These are phyloP conservation scores for Drosophila fulvimacula DNA, from an alignment of 2,888 invertebrate genomes.

Conservation along the genomic window DNA sequence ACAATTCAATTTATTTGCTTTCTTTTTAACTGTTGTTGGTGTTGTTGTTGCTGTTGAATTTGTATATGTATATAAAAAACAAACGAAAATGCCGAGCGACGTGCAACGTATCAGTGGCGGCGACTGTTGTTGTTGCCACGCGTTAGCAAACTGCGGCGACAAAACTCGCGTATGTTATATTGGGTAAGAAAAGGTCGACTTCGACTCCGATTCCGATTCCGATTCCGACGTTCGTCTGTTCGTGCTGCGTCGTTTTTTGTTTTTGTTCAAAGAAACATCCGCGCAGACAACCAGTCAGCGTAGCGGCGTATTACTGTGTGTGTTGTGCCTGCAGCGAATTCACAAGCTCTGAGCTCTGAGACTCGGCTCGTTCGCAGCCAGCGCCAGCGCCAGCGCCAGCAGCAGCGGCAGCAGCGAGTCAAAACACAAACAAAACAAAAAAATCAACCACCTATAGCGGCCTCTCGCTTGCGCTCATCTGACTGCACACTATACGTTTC, in stretches of 20 bases:
- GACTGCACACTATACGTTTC: background rate
- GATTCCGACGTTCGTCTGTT: conserved; percentile 8
- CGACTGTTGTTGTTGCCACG: conserved; percentile 58
- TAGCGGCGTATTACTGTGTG: conserved; percentile 71
- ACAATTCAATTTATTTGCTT: conserved; percentile 36
- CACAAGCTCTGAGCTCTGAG: conserved; percentile 30
- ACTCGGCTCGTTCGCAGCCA: conserved; percentile 24
- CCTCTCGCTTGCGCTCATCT: conserved; percentile 31
- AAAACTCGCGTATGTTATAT: conserved; percentile 26
- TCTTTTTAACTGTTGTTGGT: background rate
- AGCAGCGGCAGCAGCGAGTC: conserved; percentile 14
- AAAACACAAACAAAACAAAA: conserved; percentile 6
- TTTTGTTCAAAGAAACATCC: conserved; percentile 38
- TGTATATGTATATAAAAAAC: conserved; percentile 33
- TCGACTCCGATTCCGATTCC: conserved; percentile 18
- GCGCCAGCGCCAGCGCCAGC: conserved; percentile 9
- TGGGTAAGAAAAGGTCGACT: conserved; percentile 34
- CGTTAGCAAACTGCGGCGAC: conserved; percentile 51
- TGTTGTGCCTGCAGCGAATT: conserved; percentile 45
- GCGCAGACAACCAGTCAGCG: conserved; percentile 69
- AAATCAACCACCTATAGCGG: conserved; percentile 37
- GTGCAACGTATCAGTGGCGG: conserved; percentile 36
- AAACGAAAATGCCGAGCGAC: conserved; percentile 45
- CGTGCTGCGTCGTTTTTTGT: conserved; percentile 3
- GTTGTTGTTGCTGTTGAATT: conserved; percentile 4